Conservation (phyloP, 2,113 vertebrate species). For the Lagopus leucura region DNA sequence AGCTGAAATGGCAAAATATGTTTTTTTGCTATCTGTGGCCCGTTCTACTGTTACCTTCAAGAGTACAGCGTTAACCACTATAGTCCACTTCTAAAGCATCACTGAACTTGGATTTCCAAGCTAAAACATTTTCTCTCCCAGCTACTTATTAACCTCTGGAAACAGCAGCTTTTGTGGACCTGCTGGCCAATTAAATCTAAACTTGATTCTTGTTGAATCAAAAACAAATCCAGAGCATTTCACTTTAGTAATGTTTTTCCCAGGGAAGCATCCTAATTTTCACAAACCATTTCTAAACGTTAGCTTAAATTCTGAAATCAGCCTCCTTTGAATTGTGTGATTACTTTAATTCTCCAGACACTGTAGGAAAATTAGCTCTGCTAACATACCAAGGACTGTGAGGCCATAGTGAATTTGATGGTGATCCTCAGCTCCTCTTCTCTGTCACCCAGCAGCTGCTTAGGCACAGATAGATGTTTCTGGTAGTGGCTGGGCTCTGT, state of each 20-base stretch:
- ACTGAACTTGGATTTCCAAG: neutral
- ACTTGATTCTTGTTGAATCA: neutral
- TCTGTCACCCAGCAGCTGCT: neutral
- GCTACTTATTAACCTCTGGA: neutral
- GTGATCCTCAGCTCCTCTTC: neutral
- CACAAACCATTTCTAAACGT: neutral
- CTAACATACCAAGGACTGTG: neutral
- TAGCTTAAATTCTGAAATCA: neutral
- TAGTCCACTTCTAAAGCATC: neutral
- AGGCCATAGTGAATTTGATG: neutral
- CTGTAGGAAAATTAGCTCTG: neutral
- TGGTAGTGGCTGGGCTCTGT: neutral
- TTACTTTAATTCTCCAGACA: neutral
- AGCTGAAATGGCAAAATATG: neutral
- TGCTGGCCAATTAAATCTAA: neutral
- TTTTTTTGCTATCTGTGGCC: neutral
- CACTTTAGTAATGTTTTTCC: neutral
- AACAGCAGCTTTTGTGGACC: neutral
- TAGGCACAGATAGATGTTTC: no score
- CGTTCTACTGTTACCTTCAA: neutral
- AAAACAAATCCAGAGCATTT: neutral
- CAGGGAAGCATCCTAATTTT: neutral
- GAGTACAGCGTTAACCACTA: neutral
- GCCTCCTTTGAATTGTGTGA: neutral
- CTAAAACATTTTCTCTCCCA: neutral